Evolutionary conservation across 2,888 invertebrate species (phyloP).

Genomic region (Mamestra brassicae): DNA sequence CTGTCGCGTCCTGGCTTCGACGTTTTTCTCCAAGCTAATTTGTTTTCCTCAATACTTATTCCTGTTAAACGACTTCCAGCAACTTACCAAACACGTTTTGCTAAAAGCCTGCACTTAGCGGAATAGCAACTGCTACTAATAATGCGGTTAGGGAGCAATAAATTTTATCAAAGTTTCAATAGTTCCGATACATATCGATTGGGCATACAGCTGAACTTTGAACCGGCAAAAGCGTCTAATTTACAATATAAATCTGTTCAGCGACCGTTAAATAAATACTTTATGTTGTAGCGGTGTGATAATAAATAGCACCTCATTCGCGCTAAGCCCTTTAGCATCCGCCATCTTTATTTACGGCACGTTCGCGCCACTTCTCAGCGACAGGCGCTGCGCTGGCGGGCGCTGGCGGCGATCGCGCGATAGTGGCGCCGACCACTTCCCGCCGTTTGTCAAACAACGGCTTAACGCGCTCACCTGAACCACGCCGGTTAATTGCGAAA

Average conservation of each 20-base stretch:
- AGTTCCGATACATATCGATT: constrained; percentile 1
- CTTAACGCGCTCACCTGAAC: constrained; percentile 82
- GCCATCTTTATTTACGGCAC: constrained; percentile 87
- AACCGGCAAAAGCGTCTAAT: constrained; percentile 47
- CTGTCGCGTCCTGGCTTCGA: constrained; percentile 72
- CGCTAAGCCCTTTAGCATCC: constrained; percentile 77
- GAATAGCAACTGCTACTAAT: constrained; percentile 24
- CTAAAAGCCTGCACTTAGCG: constrained; percentile 38
- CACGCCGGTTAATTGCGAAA: constrained; percentile 84
- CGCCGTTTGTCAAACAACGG: constrained; percentile 85
- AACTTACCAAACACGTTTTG: constrained; percentile 21
- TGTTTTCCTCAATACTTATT: constrained; percentile 73
- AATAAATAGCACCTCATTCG: constrained; percentile 69
- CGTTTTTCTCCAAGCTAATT: constrained; percentile 75
- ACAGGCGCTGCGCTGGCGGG: constrained; percentile 51
- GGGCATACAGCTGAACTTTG: constrained; percentile 11
- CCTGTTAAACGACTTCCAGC: constrained; percentile 34
- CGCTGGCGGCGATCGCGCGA: constrained; percentile 74
- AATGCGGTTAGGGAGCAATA: constrained; percentile 27
- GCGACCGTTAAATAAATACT: constrained; percentile 64
- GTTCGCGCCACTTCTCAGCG: constrained; percentile 80
- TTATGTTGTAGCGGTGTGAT: constrained; percentile 66
- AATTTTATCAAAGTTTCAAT: constrained; percentile 22
- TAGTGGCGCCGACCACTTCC: constrained; percentile 81
- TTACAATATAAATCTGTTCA: constrained; percentile 62